These are phyloP conservation scores for Siderastrea siderea DNA, from an alignment of 92 coral and sea anemone species.

Conservation along the genomic window DNA sequence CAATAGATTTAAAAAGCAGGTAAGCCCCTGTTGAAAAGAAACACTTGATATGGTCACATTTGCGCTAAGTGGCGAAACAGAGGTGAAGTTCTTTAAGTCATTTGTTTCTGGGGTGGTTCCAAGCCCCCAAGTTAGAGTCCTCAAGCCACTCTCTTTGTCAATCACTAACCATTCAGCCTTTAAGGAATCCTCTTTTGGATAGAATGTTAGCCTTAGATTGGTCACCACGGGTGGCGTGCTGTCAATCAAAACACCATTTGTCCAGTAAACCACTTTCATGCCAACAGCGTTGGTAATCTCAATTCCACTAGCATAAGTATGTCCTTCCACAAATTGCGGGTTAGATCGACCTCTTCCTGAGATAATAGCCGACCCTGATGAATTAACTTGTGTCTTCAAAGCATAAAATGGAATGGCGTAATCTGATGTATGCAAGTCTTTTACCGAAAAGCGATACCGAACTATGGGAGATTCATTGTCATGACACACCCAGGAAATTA, in stretches of 20 bases:
- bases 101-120: conserved; percentile 78
- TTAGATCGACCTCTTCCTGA: conserved; percentile 84
- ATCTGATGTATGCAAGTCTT: conserved; percentile 51
- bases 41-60: conserved; percentile 52
- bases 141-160: conserved; percentile 85
- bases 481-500: conserved; percentile 82
- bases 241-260: conserved; percentile 87
- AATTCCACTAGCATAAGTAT: conserved; percentile 76
- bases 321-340: conserved; percentile 71
- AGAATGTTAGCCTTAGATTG: conserved; percentile 65
- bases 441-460: conserved; percentile 82
- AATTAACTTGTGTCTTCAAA: conserved; percentile 49
- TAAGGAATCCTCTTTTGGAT: conserved; percentile 67
- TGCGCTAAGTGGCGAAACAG: conserved; percentile 26
- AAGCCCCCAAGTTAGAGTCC: conserved; percentile 79
- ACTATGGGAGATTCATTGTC: conserved; percentile 83
- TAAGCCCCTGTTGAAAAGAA: conserved; percentile 73
- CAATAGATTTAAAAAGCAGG: conserved; percentile 78
- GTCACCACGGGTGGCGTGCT: conserved; percentile 86
- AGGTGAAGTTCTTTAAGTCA: conserved; percentile 62
- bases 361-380: conserved; percentile 74
- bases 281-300: conserved; percentile 79
- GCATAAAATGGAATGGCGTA: conserved; percentile 81
- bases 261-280: conserved; percentile 81
- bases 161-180: conserved; percentile 69